phyloP scores from a whole-genome alignment of 1,140 invertebrate species.

The Ips typographus region DNA sequence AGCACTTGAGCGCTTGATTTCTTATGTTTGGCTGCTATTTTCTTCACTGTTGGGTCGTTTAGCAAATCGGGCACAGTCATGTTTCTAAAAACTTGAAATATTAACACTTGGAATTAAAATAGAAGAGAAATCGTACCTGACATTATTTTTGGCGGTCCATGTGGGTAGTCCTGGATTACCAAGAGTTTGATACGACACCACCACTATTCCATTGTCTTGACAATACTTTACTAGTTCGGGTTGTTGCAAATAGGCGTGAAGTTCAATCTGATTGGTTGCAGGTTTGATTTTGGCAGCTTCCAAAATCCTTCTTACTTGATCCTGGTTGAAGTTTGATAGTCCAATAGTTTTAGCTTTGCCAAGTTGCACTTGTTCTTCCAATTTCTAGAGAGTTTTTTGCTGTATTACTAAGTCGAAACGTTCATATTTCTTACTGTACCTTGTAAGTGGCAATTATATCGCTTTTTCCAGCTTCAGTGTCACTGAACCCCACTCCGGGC shows the following conservation, averaged over 20 bases:
- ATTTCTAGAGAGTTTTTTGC: conserved; percentile 55
- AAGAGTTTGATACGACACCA: conserved; percentile 83
- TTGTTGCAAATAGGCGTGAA: conserved; percentile 82
- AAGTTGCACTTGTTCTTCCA: conserved; percentile 69
- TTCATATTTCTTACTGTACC: conserved; percentile 51
- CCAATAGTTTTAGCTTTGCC: conserved; percentile 68
- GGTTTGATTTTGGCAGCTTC: conserved; percentile 66
- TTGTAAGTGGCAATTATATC: conserved; percentile 91
- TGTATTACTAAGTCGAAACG: background rate
- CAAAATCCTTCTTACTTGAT: conserved; percentile 66
- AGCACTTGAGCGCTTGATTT: conserved; percentile 79
- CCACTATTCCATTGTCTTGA: conserved; percentile 63
- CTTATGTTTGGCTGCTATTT: conserved; percentile 68
- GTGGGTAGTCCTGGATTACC: conserved; percentile 64
- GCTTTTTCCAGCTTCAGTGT: conserved; percentile 49
- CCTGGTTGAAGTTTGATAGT: conserved; percentile 74
- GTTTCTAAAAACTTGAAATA: conserved; percentile 38
- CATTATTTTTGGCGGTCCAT: background rate
- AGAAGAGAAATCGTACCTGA: conserved; percentile 4
- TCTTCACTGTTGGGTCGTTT: conserved; percentile 64
- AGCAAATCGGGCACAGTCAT: conserved; percentile 59
- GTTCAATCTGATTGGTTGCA: conserved; percentile 73
- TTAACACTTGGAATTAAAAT: background rate
- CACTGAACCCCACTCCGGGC: conserved; percentile 51
- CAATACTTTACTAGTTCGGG: conserved; percentile 73